Evolutionary conservation across 1,140 invertebrate species (phyloP).

Genomic region (Drosophila virilis): DNA sequence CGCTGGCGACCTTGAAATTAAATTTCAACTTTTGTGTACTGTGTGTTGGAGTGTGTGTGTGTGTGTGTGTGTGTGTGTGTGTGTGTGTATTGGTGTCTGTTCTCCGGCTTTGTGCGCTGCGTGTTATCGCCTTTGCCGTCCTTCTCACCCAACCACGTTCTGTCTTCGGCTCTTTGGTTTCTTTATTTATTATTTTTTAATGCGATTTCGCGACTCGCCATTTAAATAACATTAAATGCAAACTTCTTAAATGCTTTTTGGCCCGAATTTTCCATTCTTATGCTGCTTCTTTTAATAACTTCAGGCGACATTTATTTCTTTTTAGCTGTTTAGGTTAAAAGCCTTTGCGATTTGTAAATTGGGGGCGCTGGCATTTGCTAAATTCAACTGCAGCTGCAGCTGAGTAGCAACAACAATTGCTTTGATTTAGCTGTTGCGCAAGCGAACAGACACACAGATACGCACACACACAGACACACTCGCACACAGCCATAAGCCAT

Average conservation of each 20-base stretch:
- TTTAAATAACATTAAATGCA: slow-evolving; percentile 46
- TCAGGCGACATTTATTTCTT: not conserved
- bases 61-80: not conserved
- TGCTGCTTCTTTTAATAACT: not conserved
- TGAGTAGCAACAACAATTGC: slow-evolving; percentile 22
- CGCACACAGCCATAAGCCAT: slow-evolving; percentile 31
- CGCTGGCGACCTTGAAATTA: slow-evolving; percentile 64
- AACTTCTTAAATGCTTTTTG: slow-evolving; percentile 14
- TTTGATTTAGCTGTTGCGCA: slow-evolving; percentile 39
- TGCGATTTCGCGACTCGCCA: slow-evolving; percentile 50
- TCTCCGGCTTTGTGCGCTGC: slow-evolving; percentile 12
- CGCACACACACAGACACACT: not conserved
- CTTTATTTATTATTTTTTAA: slow-evolving; percentile 71
- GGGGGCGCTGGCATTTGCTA: slow-evolving; percentile 19
- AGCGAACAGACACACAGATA: slow-evolving; percentile 18
- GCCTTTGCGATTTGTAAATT: slow-evolving; percentile 26
- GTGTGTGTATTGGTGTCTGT: not conserved
- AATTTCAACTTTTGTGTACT: slow-evolving; percentile 36
- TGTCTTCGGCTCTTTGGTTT: slow-evolving; percentile 20
- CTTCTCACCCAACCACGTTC: slow-evolving; percentile 15
- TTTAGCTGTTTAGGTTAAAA: slow-evolving; percentile 11
- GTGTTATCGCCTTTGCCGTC: slow-evolving; percentile 33
- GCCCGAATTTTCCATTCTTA: not conserved
- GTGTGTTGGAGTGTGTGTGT: no score
- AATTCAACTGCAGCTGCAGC: slow-evolving; percentile 24